Evolutionary conservation across 2,113 vertebrate species (phyloP).

Genomic region (Erpornis zantholeuca): DNA sequence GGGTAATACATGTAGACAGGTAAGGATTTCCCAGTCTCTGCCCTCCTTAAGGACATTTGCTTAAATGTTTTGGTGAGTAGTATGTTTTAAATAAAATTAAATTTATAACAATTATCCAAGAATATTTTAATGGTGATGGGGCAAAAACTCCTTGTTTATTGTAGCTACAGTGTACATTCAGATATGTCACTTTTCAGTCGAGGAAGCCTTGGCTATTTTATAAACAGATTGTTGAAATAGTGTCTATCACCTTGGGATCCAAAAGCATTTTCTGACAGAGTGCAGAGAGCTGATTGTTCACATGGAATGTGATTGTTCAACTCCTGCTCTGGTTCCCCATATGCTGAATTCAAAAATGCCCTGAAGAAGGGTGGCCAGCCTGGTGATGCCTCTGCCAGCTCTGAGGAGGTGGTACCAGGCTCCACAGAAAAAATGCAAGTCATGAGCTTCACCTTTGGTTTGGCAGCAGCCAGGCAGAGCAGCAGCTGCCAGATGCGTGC

Average conservation of each 20-base stretch:
- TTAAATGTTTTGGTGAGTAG: not conserved
- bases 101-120: not conserved
- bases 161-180: not conserved
- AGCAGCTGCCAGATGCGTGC: not conserved
- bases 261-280: not conserved
- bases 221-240: not conserved
- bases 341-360: not conserved
- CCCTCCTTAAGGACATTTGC: not conserved
- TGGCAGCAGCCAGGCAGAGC: not conserved
- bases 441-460: not conserved
- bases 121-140: not conserved
- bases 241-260: not conserved
- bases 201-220: not conserved
- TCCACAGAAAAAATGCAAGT: not conserved
- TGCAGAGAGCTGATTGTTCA: not conserved
- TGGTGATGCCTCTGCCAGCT: not conserved
- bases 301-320: fast-evolving
- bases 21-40: not conserved
- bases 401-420: not conserved
- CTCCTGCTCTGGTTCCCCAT: not conserved
- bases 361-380: not conserved
- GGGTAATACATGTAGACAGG: not conserved
- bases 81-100: not conserved
- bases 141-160: not conserved
- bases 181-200: not conserved